phyloP scores from a whole-genome alignment of 2,888 invertebrate species.

The Helicoverpa assulta region DNA sequence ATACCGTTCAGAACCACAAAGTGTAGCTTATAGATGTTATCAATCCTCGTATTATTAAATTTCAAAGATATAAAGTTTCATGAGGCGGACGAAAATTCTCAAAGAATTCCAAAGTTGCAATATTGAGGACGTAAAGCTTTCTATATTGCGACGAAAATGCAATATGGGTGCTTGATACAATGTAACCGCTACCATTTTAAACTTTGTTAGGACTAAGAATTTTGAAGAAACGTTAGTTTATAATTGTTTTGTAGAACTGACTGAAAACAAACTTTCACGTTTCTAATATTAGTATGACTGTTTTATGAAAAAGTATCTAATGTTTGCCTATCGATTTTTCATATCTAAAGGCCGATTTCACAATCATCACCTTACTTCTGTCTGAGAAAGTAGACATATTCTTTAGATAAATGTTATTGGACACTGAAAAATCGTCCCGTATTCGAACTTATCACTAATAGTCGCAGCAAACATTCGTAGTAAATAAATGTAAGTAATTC shows the following conservation, averaged over 20 bases:
- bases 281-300: no score
- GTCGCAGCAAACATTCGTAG: slow-evolving; percentile 3
- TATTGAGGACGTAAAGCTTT: slow-evolving; percentile 21
- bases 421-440: no score
- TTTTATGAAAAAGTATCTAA: no score
- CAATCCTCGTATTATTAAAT: not conserved
- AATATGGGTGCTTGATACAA: slow-evolving; percentile 16
- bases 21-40: not conserved
- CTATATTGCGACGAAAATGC: slow-evolving; percentile 19
- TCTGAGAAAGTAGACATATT: no score
- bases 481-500: slow-evolving; percentile 15
- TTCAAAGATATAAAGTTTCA: slow-evolving; percentile 8
- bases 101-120: slow-evolving; percentile 26
- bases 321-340: no score
- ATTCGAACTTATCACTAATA: not conserved
- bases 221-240: not conserved
- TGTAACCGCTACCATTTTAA: not conserved
- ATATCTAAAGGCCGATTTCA: no score
- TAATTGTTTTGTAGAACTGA: no score
- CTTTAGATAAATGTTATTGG: no score
- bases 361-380: no score
- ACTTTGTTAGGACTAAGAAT: not conserved
- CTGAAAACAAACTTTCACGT: no score
- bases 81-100: slow-evolving; percentile 1
- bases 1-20: not conserved